These are phyloP conservation scores for Horisme vitalbata DNA, from an alignment of 2,888 invertebrate genomes.

Conservation along the genomic window DNA sequence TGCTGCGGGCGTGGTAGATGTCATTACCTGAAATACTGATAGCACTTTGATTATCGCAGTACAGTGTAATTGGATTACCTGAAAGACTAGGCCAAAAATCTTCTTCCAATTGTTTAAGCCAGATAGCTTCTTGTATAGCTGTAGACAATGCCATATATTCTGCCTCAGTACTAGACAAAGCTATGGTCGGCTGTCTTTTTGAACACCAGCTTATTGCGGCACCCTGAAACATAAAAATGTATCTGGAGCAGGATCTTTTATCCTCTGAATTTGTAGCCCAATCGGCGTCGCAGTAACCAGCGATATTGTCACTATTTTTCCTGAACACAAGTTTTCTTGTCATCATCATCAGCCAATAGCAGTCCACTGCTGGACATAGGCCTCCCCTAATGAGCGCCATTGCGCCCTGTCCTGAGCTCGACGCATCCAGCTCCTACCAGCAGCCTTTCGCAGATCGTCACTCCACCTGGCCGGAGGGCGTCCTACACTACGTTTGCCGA, in stretches of 20 bases:
- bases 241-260: slow-evolving; percentile 36
- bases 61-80: slow-evolving; percentile 9
- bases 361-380: no score
- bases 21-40: slow-evolving; percentile 21
- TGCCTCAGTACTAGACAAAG: slow-evolving; percentile 14
- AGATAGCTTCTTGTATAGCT: slow-evolving; percentile 31
- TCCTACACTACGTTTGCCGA: no score
- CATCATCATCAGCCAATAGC: no score
- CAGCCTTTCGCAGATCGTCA: no score
- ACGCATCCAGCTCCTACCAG: no score
- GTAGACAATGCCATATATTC: slow-evolving; percentile 36
- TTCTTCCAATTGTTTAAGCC: slow-evolving; percentile 24
- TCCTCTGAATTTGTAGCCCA: slow-evolving; percentile 32
- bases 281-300: slow-evolving; percentile 37
- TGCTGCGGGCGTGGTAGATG: slow-evolving; percentile 19
- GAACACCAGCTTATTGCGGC: slow-evolving; percentile 39
- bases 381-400: no score
- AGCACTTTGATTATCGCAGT: slow-evolving; percentile 15
- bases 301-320: background rate
- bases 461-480: no score
- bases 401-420: no score
- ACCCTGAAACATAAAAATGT: slow-evolving; percentile 37
- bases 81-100: slow-evolving; percentile 7
- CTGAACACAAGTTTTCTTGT: no score
- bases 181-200: slow-evolving; percentile 25